phyloP scores from a whole-genome alignment of 2,888 invertebrate species.

The Aporophyla nigra region DNA sequence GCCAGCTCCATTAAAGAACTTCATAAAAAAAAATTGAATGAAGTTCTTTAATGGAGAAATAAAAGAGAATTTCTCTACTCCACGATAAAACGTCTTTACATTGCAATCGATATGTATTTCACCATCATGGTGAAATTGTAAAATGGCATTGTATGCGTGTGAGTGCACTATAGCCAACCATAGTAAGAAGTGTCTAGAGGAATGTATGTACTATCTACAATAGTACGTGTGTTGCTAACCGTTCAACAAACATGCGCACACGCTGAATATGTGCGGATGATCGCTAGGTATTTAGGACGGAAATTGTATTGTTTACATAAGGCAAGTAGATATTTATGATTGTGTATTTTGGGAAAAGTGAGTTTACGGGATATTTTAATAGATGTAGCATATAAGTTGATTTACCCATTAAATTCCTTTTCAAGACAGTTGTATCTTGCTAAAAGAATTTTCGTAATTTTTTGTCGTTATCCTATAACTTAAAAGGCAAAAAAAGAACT shows the following conservation, averaged over 20 bases:
- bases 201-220: conserved; percentile 9
- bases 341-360: conserved; percentile 5
- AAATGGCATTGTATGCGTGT: not conserved
- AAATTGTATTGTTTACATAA: conserved; percentile 48
- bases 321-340: conserved; percentile 21
- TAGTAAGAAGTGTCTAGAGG: not conserved
- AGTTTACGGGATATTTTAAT: conserved; percentile 14
- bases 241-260: conserved; percentile 45
- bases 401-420: not conserved
- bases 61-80: no score
- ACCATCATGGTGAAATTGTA: not conserved
- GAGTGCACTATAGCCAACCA: not conserved
- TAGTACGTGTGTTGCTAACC: conserved; percentile 39
- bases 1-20: no score
- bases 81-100: no score
- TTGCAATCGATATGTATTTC: not conserved
- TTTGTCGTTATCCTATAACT: no score
- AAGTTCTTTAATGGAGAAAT: no score
- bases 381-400: not conserved
- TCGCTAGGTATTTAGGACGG: conserved; percentile 48
- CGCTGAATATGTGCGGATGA: conserved; percentile 50
- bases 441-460: not conserved
- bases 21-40: no score
- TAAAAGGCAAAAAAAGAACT: no score
- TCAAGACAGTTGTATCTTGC: no score